Evolutionary conservation across 1,140 invertebrate species (phyloP), one percentile per base, ranked within the genome.

Genomic region (Zaprionus capensis): DNA sequence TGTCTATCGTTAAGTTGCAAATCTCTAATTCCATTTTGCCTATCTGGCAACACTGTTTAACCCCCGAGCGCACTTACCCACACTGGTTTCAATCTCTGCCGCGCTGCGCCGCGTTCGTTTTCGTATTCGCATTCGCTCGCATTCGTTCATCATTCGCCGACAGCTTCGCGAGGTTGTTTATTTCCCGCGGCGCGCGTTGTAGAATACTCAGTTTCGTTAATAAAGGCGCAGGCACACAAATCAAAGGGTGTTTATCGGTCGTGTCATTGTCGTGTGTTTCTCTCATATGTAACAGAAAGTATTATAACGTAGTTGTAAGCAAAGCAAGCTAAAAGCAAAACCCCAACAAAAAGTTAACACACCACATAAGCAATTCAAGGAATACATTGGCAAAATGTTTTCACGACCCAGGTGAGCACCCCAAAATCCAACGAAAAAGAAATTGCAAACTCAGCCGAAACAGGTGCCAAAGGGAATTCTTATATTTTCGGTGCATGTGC

Each of bases 351-450:
- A 55, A 66, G 63, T 66, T 66, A 61, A 66, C 53, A 59, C 49
- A 63, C 28, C 46, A 71, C 38, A 71, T 46, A 71, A 88, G 81
- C 74, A 78, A 81, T 81, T 76, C 57, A 36, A 62, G 28, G 66
- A 73, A 66, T 26, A 51, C 14, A 80, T 55, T 53, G 38, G 24
- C 59, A 90, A 71, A 73, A 91, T 91, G 90, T 83, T 91, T 53
- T 86, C 90, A 69, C 82, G 90, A 55, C 82, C 90, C 68, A 91
- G 82, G 90, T 91, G 74, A 91, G 90, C 53, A 53, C 36, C 46
- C 51, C 26, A 26, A 65, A 38, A 38, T 0, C 34, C 22, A 14
- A 34, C 15, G 7, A 26, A 51, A 59, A 57, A 65, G 24, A 36
- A 55, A 67, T 4, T 46, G n/a, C 41, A 17, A 17, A 17, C 6